Percentiles rank a stretch among this genome's conserved stretches.
Evolutionary conservation across 2,113 vertebrate genomes (phyloP).

Genomic region (Ictidomys tridecemlineatus): DNA sequence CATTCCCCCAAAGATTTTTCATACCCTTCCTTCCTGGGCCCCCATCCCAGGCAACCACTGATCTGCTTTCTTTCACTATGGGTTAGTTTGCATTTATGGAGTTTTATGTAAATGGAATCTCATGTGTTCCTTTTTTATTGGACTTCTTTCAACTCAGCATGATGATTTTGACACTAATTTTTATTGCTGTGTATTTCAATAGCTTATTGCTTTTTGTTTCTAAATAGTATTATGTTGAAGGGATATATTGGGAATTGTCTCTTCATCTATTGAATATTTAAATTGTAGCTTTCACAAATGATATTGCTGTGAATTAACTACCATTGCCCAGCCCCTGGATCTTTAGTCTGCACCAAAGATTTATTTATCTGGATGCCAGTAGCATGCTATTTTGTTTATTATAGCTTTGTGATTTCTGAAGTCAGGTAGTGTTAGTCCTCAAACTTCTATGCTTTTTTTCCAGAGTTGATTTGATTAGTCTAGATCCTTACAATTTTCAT

Average conservation of each 20-base stretch:
- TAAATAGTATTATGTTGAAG: not conserved
- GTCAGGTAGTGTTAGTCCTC: no score
- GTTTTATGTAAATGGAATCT: not conserved
- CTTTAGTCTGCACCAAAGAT: no score
- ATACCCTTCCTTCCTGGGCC: not conserved
- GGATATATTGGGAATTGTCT: not conserved
- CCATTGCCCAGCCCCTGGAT: no score
- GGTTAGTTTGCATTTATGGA: not conserved
- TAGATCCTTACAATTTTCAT: not conserved
- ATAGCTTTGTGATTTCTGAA: no score
- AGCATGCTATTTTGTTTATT: no score
- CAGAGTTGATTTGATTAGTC: not conserved
- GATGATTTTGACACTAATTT: no score
- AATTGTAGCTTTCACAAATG: not conserved
- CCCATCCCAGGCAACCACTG: no score
- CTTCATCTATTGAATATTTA: not conserved
- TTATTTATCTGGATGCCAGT: no score
- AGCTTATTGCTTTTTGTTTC: no score
- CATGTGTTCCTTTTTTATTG: no score
- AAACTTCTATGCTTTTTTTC: not conserved
- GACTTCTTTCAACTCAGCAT: not conserved
- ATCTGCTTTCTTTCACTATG: no score
- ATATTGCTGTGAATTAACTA: not conserved
- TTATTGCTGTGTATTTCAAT: no score
- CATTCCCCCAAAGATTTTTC: not conserved